Evolutionary conservation across 2,797 vertebrate species (phyloP), one percentile per base, ranked within the genome.

Genomic region (Semotilus atromaculatus): DNA sequence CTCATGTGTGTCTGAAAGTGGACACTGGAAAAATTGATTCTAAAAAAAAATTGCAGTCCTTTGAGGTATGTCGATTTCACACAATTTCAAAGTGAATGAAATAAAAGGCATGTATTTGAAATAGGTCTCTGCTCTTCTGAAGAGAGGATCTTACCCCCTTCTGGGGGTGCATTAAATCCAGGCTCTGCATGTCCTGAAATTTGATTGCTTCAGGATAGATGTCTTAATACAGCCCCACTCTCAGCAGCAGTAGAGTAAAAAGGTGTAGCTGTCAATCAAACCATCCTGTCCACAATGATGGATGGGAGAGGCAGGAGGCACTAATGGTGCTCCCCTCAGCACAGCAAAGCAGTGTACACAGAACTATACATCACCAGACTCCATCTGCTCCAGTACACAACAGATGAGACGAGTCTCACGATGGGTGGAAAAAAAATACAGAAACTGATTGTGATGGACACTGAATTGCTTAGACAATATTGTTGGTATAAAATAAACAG

Each of bases 321-420:
- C 10, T 84, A 88, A 86, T 82, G 77, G 84, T 38, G 53, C 76
- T 78, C 73, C 36, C 67, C 21, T 80, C 58, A 67, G 80, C 55
- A 75, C 45, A 60, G 48, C 38, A 79, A 48, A 85, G 71, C 81
- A 38, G 60, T 60, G 36, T 60, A 40, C 67, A 78, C 19, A 53
- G 58, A 73, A 68, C 80, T 72, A 70, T 85, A 81, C 60, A 80
- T 86, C 80, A 82, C 68, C 77, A 89, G 81, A 29, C 78, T 74
- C 60, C 70, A 80, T 43, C 88, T 87, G 76, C 53, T 88, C 26
- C 43, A n/a, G 26, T 72, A 45, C 5, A 16, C 76, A 13, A 76
- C 53, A 34, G 71, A 86, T 81, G 66, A 78, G 16, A 64, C 0
- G 0, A 26, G 48, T 60, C 26, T 70, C 26, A n/a, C 5, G 6